phyloP scores from a whole-genome alignment of 1,140 invertebrate genomes.

The Ylistrum balloti region DNA sequence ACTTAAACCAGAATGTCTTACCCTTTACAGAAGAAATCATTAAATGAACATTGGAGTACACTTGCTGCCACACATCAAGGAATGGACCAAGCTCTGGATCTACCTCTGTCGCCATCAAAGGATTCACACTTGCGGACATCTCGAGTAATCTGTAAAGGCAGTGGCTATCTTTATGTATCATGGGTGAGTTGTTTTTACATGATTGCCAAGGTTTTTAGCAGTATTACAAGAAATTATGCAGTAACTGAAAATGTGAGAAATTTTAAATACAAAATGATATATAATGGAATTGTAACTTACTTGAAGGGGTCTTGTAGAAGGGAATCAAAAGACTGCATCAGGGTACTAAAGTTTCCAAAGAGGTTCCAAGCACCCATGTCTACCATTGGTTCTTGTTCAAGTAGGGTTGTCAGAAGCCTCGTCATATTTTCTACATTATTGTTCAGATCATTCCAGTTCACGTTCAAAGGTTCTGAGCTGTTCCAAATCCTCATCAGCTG shows the following conservation, averaged over 20 bases:
- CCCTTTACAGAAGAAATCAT: conserved; percentile 42
- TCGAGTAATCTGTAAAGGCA: conserved; percentile 45
- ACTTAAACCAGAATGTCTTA: too few relatives aligned
- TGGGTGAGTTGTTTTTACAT: neutral
- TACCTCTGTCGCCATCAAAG: conserved; percentile 41
- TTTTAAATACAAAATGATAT: too few relatives aligned
- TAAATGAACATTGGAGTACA: conserved; percentile 46
- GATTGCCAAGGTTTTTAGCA: too few relatives aligned
- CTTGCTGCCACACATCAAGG: conserved; percentile 46
- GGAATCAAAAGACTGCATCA: conserved; percentile 53
- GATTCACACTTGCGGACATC: neutral
- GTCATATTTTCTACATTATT: conserved; percentile 62
- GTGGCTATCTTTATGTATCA: too few relatives aligned
- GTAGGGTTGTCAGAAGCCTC: conserved; percentile 53
- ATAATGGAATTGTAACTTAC: conserved; percentile 54
- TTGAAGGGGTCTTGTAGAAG: conserved; percentile 54
- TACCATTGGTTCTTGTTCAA: conserved; percentile 51
- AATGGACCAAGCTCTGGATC: conserved; percentile 45
- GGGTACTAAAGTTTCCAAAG: conserved; percentile 52
- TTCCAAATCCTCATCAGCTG: conserved; percentile 68
- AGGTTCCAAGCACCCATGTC: conserved; percentile 41
- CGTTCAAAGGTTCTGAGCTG: neutral
- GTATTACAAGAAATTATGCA: too few relatives aligned
- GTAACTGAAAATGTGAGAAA: too few relatives aligned
- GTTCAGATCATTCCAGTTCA: conserved; percentile 55